Evolutionary conservation across 2,888 invertebrate genomes (phyloP).

Genomic region (Smittia aterrima): DNA sequence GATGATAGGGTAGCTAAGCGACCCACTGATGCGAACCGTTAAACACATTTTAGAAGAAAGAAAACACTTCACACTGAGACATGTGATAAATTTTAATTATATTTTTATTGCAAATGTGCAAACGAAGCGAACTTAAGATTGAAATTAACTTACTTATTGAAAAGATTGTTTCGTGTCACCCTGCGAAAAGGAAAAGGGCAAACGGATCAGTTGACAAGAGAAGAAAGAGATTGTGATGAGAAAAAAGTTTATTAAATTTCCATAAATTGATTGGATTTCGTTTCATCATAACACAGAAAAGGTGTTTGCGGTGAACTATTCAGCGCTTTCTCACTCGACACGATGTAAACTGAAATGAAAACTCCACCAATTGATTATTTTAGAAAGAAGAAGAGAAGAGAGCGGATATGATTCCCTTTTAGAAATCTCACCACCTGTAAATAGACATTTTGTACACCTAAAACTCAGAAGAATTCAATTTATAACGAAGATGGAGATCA

Average conservation of each 20-base stretch:
- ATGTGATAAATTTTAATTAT: constrained; percentile 37
- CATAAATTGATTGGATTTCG: constrained; percentile 38
- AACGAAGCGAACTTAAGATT: background rate
- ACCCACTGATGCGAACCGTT: background rate
- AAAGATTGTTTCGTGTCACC: background rate
- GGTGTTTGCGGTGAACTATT: background rate
- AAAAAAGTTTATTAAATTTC: constrained; percentile 25
- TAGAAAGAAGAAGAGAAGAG: background rate
- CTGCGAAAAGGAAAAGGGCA: background rate
- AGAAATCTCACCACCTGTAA: background rate
- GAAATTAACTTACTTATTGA: too few relatives aligned
- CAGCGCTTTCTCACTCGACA: background rate
- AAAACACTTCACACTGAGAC: constrained; percentile 28
- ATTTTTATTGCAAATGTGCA: constrained; percentile 15
- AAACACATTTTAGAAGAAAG: constrained; percentile 21
- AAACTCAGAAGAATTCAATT: background rate
- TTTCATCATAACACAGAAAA: background rate
- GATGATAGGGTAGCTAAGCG: background rate
- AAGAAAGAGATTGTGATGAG: constrained; percentile 6
- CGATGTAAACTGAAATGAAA: background rate
- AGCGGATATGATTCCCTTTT: too few relatives aligned
- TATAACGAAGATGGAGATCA: too few relatives aligned
- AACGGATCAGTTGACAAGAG: background rate
- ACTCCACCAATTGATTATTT: background rate
- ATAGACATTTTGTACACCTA: constrained; percentile 11